phyloP scores from a whole-genome alignment of 2,888 invertebrate genomes.

The Mesopsocus fuscifrons region DNA sequence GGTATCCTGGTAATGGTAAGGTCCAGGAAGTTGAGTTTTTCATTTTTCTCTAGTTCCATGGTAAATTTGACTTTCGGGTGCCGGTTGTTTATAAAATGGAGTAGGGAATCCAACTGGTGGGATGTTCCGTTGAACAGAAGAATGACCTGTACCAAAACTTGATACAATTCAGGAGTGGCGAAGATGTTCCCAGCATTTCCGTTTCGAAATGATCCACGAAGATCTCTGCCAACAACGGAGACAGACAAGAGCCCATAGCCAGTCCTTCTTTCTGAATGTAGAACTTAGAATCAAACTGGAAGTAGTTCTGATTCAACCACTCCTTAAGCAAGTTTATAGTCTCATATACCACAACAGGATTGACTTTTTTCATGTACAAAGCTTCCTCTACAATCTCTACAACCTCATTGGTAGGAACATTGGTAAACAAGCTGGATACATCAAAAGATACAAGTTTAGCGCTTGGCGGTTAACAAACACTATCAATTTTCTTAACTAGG shows the following conservation, averaged over 20 bases:
- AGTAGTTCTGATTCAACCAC: background rate
- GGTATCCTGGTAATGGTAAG: background rate
- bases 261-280: conserved; percentile 8
- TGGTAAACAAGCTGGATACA: background rate
- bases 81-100: conserved; percentile 6
- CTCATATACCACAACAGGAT: background rate
- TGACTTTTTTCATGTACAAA: background rate
- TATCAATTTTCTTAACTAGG: background rate
- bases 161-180: too few relatives aligned
- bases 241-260: conserved; percentile 6
- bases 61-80: conserved; percentile 10
- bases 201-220: conserved; percentile 9
- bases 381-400: background rate
- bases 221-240: conserved; percentile 4
- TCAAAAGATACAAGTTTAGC: background rate
- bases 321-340: conserved; percentile 16
- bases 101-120: background rate
- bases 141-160: too few relatives aligned
- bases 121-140: background rate
- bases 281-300: background rate
- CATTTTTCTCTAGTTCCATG: conserved; percentile 8
- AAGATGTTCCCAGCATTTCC: too few relatives aligned
- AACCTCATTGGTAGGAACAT: background rate
- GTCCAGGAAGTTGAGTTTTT: conserved; percentile 6
- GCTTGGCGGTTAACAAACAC: background rate